Percentiles rank a stretch among this genome's conserved stretches.
Conservation (phyloP, 2,888 invertebrate genomes). For the Campoletis raptor region DNA sequence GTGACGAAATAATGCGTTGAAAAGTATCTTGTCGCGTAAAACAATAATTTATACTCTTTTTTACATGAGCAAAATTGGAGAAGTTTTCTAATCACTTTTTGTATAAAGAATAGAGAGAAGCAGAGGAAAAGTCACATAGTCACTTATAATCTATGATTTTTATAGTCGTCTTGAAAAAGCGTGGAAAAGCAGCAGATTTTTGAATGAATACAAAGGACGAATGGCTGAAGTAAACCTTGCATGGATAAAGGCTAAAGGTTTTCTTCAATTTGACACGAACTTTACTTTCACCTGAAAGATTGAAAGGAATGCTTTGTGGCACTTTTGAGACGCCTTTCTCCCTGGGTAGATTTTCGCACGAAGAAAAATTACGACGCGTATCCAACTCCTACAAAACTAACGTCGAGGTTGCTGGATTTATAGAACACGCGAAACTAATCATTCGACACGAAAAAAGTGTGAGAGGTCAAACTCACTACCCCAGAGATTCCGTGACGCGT, state of each 20-base stretch:
- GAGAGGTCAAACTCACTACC: slow-evolving; percentile 32
- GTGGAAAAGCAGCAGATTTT: slow-evolving; percentile 66
- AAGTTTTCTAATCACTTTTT: neutral
- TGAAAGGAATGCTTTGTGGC: slow-evolving; percentile 66
- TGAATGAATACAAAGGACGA: slow-evolving; percentile 69
- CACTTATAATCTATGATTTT: slow-evolving; percentile 74
- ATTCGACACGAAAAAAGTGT: slow-evolving; percentile 37
- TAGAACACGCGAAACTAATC: slow-evolving; percentile 43
- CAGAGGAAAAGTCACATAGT: slow-evolving; percentile 77
- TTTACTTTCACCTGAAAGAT: slow-evolving; percentile 34
- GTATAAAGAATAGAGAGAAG: slow-evolving; percentile 14
- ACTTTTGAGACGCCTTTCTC: slow-evolving; percentile 70
- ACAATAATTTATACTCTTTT: too few relatives aligned
- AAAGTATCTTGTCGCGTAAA: neutral
- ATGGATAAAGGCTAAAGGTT: neutral
- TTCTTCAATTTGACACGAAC: slow-evolving; percentile 48
- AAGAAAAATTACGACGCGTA: slow-evolving; percentile 60
- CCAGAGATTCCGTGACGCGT: slow-evolving; percentile 53
- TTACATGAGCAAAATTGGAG: neutral
- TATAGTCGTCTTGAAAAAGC: slow-evolving; percentile 63
- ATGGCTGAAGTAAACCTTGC: slow-evolving; percentile 17
- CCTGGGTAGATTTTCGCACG: slow-evolving; percentile 49
- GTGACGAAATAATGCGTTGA: neutral
- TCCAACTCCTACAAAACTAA: slow-evolving; percentile 23
- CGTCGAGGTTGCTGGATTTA: slow-evolving; percentile 52